Base-by-base conservation (phyloP, 1,140 invertebrate genomes). In the Eurosta solidaginis region DNA sequence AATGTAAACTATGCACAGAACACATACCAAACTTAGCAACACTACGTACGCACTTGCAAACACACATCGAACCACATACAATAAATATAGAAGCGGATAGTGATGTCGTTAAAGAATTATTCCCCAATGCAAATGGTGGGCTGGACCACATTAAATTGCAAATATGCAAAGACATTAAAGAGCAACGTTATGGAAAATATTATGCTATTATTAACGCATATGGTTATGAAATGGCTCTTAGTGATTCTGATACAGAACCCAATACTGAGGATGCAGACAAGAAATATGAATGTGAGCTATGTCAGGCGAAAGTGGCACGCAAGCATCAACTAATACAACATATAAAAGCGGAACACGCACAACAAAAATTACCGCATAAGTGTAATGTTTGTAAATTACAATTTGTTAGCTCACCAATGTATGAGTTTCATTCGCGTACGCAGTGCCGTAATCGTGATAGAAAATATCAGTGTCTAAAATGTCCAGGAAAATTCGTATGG, bases 401-500 rank as follows among this genome's bases (percentile, higher is more conserved):
- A 6, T 87, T 87, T 77, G 80, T 85, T 0, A 85, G 81, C 22
- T 6, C 10, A 3, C 79, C 44, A 27, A 74, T 87, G 20, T 79
- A 80, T 42, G 78, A 82, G 6, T 78, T 80, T 27, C 85, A 87
- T 74, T 44, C 79, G 14, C 80, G 76, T 3, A 80, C 77, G 6
- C 85, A 87, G 14, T 87, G 85, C 33, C 40, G 79, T 1, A 83
- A 80, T 47, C 76, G 75, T 22, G 40, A 80, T 0, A 85, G 81
- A 59, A 78, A 81, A 6, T 79, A 81, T 44, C 77, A 73, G 7
- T 87, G 85, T 76, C 45, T 78, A 2, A 79, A 78, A 3, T 87
- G 85, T 74, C 85, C 85, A 0, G 85, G 83, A 0, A 85, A 82
- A 78, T 87, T 87, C 73, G 81, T 85, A 20, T 87, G 85, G 85